Conservation (phyloP, 2,888 invertebrate species). For the Baronia brevicornis region DNA sequence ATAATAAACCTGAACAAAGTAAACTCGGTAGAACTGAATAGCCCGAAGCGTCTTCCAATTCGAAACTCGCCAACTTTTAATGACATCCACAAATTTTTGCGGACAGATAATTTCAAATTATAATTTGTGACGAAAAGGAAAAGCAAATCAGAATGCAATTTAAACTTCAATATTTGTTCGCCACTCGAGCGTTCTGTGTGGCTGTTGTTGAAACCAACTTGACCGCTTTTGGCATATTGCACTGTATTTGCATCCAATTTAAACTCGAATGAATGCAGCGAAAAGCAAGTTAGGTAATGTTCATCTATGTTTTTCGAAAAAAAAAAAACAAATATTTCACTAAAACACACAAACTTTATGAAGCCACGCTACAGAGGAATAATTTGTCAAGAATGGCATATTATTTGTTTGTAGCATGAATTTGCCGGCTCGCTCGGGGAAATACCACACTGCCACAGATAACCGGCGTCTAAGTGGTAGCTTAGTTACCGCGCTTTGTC, state of each 20-base stretch:
- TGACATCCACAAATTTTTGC: slow-evolving; percentile 69
- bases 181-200: slow-evolving; percentile 45
- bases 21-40: slow-evolving; percentile 46
- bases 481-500: no score
- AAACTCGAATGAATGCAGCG: no score
- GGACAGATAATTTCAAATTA: slow-evolving; percentile 71
- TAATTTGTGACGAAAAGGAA: slow-evolving; percentile 62
- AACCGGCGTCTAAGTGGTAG: no score
- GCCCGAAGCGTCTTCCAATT: slow-evolving; percentile 24
- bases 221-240: slow-evolving; percentile 15
- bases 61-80: slow-evolving; percentile 54
- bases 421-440: no score
- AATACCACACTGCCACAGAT: no score
- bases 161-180: slow-evolving; percentile 68
- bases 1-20: slow-evolving; percentile 64
- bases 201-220: slow-evolving; percentile 21
- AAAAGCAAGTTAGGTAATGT: no score
- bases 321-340: no score
- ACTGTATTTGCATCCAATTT: slow-evolving; percentile 12
- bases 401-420: no score
- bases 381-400: no score
- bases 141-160: slow-evolving; percentile 74
- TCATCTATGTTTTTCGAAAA: no score
- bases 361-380: no score
- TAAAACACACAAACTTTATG: no score